Conservation (phyloP, 2,113 vertebrate species). For the Zosterops japonicus region DNA sequence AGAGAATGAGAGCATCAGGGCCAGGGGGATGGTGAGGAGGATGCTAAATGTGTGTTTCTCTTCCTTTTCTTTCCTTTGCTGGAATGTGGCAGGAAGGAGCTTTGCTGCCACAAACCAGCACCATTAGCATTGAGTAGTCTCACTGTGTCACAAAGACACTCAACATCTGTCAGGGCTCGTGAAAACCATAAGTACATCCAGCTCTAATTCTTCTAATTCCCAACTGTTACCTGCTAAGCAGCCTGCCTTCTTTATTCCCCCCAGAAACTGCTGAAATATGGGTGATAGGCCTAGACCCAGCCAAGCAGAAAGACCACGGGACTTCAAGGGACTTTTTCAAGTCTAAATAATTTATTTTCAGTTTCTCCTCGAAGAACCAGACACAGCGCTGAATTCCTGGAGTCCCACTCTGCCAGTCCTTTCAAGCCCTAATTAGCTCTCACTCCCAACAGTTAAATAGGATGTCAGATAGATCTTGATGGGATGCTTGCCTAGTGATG, state of each 20-base stretch:
- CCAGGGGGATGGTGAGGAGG: fast-evolving
- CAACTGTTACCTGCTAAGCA: slow-evolving; percentile 1
- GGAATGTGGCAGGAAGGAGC: neutral
- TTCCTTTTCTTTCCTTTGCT: neutral
- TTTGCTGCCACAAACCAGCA: neutral
- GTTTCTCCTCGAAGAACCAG: neutral
- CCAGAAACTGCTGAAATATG: neutral
- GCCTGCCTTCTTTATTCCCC: neutral
- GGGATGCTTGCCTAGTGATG: neutral
- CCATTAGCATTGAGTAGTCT: neutral
- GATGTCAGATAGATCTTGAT: neutral
- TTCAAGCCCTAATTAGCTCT: slow-evolving; percentile 17
- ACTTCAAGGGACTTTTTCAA: slow-evolving; percentile 38
- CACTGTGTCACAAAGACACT: neutral
- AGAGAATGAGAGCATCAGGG: neutral
- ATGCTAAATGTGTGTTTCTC: neutral
- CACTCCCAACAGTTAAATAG: neutral
- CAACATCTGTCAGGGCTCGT: neutral
- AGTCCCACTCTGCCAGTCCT: neutral
- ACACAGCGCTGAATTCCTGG: neutral
- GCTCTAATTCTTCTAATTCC: neutral
- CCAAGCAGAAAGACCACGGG: slow-evolving; percentile 33
- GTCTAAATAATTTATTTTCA: slow-evolving; percentile 36
- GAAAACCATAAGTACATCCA: slow-evolving; percentile 4
- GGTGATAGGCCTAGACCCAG: neutral